Conservation (phyloP, 2,888 invertebrate genomes). For the Yponomeuta malinellus region DNA sequence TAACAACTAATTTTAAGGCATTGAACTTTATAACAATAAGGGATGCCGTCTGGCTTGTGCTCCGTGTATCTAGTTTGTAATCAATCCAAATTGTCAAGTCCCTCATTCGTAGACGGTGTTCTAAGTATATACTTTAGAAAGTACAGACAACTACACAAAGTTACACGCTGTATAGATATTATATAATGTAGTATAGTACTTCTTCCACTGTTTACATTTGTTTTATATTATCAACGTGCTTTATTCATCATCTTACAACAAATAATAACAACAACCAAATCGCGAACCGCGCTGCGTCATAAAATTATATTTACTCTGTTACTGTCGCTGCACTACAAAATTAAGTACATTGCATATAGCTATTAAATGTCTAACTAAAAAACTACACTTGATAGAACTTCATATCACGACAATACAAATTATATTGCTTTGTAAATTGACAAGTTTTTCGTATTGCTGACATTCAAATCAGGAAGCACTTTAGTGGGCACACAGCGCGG, state of each 20-base stretch:
- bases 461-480: neutral
- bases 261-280: slow-evolving; percentile 10
- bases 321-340: neutral
- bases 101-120: slow-evolving; percentile 10
- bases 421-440: slow-evolving; percentile 29
- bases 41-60: neutral
- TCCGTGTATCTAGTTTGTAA: slow-evolving; percentile 4
- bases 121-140: slow-evolving; percentile 27
- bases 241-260: slow-evolving; percentile 12
- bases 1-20: neutral
- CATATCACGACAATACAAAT: slow-evolving; percentile 17
- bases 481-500: slow-evolving; percentile 24
- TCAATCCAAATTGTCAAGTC: slow-evolving; percentile 16
- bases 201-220: slow-evolving; percentile 4
- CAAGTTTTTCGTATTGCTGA: slow-evolving; percentile 21
- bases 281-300: neutral
- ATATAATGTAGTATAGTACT: slow-evolving; percentile 4
- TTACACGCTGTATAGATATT: slow-evolving; percentile 26
- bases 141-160: slow-evolving; percentile 39
- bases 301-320: neutral
- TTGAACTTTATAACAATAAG: neutral
- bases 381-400: neutral
- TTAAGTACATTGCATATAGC: neutral
- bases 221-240: slow-evolving; percentile 12
- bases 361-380: neutral